Evolutionary conservation across 2,113 vertebrate species (phyloP).

Genomic region (Todiramphus saurophagus): DNA sequence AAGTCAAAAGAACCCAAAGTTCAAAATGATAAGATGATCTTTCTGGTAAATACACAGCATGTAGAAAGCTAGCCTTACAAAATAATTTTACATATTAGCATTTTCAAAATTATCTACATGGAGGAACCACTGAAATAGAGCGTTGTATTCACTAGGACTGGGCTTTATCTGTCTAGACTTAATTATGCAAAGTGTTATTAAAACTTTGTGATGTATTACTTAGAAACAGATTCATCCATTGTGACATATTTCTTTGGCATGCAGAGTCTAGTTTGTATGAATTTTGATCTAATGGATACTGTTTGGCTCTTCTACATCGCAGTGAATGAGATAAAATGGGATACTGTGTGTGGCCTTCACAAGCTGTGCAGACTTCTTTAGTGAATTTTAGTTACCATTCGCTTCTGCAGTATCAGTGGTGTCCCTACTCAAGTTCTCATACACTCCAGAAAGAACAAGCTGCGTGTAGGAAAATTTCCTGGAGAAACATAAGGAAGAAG

Average conservation of each 20-base stretch:
- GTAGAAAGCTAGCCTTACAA: background rate
- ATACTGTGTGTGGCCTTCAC: background rate
- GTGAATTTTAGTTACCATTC: background rate
- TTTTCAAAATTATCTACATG: constrained; percentile 33
- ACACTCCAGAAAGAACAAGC: background rate
- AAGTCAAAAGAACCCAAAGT: background rate
- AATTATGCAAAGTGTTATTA: background rate
- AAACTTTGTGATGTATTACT: background rate
- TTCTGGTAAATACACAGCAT: background rate
- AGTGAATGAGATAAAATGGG: background rate
- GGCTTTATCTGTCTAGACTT: background rate
- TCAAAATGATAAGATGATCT: background rate
- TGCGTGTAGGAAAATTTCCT: background rate
- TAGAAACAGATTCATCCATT: background rate
- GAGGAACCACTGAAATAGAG: background rate
- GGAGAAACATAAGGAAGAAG: background rate
- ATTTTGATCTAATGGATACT: background rate
- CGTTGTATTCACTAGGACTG: background rate
- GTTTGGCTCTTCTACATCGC: background rate
- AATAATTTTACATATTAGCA: background rate
- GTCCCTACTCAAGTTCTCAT: background rate
- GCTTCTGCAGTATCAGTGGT: background rate
- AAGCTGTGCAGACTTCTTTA: background rate
- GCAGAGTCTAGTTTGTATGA: background rate
- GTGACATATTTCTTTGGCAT: background rate